A percentile compares a stretch with the other conserved stretches of the same genome.
phyloP scores from a whole-genome alignment of 2,888 invertebrate species.

The Neria commutata region DNA sequence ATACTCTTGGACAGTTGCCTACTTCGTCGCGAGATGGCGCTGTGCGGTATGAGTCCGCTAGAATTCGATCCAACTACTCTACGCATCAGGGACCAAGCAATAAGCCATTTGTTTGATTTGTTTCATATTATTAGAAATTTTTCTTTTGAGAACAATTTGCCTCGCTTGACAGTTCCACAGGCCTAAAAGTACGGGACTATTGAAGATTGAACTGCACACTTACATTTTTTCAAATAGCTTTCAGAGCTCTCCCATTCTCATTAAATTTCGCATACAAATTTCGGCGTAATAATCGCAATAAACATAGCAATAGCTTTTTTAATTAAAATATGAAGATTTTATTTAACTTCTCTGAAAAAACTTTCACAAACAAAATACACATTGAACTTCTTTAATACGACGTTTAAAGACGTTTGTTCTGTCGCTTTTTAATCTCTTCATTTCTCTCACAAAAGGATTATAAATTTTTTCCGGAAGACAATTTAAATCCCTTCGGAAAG shows the following conservation, averaged over 20 bases:
- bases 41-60: no score
- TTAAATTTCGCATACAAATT: not conserved
- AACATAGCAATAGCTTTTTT: not conserved
- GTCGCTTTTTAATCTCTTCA: slow-evolving; percentile 23
- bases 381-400: not conserved
- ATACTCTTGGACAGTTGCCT: no score
- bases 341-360: slow-evolving; percentile 2
- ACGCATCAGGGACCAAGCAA: no score
- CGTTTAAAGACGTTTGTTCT: not conserved
- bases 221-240: not conserved
- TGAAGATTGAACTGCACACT: not conserved
- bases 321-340: slow-evolving; percentile 7
- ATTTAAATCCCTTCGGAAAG: not conserved
- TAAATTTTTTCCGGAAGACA: not conserved
- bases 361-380: not conserved
- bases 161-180: not conserved
- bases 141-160: no score
- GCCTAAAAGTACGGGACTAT: no score
- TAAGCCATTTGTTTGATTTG: no score
- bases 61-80: no score
- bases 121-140: no score
- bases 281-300: no score
- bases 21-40: no score
- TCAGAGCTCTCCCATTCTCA: not conserved
- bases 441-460: slow-evolving; percentile 24